phyloP scores from a whole-genome alignment of 1,140 invertebrate species.

The Eupeodes corollae region DNA sequence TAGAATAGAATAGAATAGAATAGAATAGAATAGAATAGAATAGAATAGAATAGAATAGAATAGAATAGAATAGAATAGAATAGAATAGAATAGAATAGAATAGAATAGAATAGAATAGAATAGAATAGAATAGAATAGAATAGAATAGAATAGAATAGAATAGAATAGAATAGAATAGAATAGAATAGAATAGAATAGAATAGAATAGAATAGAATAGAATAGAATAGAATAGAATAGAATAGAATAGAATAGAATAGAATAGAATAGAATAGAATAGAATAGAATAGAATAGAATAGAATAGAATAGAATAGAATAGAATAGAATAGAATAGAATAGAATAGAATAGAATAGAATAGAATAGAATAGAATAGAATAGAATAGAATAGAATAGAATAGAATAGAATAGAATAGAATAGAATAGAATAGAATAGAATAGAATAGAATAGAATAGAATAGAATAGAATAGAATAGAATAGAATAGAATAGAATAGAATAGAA shows the following conservation, averaged over 20 bases:
- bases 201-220: neutral
- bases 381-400: neutral
- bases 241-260: neutral
- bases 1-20: too few species aligned
- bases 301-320: neutral
- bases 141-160: neutral
- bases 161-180: neutral
- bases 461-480: neutral
- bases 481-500: neutral
- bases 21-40: too few species aligned
- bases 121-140: neutral
- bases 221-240: neutral
- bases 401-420: neutral
- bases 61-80: too few species aligned
- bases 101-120: neutral
- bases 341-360: neutral
- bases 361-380: neutral
- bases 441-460: neutral
- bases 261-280: neutral
- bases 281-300: neutral
- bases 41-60: too few species aligned
- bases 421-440: neutral
- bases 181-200: neutral
- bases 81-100: too few species aligned
- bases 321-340: neutral